phyloP scores from a whole-genome alignment of 2,797 vertebrate genomes.

The Antrozous pallidus region DNA sequence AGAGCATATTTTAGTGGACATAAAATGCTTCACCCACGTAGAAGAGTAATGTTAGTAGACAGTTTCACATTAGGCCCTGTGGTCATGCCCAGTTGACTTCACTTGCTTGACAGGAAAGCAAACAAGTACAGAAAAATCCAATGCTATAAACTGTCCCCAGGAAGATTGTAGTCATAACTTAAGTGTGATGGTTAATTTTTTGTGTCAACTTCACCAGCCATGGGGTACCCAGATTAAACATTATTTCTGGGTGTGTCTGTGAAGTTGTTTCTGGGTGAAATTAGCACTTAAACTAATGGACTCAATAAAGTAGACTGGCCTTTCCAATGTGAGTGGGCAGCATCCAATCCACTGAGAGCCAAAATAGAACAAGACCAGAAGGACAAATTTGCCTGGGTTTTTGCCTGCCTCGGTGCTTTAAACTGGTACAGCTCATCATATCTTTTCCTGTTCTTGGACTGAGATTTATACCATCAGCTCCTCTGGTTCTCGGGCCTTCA shows the following conservation, averaged over 20 bases:
- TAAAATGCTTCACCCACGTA: not conserved
- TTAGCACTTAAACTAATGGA: not conserved
- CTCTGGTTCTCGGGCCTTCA: not conserved
- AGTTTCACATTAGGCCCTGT: not conserved
- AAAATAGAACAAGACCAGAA: not conserved
- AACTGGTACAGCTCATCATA: not conserved
- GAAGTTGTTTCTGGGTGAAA: not conserved
- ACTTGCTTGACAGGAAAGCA: not conserved
- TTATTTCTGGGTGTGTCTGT: not conserved
- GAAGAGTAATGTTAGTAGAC: not conserved
- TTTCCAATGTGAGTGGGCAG: not conserved
- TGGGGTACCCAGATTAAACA: not conserved
- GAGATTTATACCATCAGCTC: not conserved
- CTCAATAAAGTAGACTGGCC: not conserved
- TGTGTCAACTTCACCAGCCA: not conserved
- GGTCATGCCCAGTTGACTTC: not conserved
- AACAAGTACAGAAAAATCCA: not conserved
- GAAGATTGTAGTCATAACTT: not conserved
- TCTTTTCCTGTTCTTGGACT: too few species aligned
- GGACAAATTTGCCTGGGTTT: not conserved
- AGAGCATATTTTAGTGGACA: not conserved
- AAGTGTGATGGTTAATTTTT: not conserved
- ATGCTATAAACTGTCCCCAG: not conserved
- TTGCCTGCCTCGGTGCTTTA: not conserved
- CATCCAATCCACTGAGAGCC: not conserved